Evolutionary conservation across 2,888 invertebrate species (phyloP).

Genomic region (Vannuccia rotundouncinata): DNA sequence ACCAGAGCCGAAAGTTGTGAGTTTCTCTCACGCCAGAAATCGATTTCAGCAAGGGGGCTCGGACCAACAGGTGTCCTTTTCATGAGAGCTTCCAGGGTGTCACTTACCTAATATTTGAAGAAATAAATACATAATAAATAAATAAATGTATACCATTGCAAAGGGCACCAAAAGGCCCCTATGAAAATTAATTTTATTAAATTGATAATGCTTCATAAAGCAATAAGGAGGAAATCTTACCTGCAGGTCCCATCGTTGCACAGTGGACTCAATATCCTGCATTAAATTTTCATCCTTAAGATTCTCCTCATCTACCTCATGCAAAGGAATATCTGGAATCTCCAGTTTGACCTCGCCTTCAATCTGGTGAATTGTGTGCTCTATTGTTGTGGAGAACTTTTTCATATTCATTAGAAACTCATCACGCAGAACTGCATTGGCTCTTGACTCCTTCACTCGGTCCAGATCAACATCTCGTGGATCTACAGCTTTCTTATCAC

Average conservation of each 20-base stretch:
- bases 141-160: no score
- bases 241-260: constrained; percentile 60
- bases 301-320: constrained; percentile 54
- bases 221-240: constrained; percentile 51
- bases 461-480: constrained; percentile 41
- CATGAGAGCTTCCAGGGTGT: constrained; percentile 34
- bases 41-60: constrained; percentile 76
- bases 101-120: constrained; percentile 44
- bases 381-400: constrained; percentile 60
- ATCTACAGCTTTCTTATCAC: background rate
- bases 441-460: constrained; percentile 37
- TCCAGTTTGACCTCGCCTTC: constrained; percentile 62
- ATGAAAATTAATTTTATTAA: no score
- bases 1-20: constrained; percentile 69
- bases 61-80: constrained; percentile 62
- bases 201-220: no score
- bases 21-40: constrained; percentile 76
- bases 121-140: no score
- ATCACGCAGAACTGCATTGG: constrained; percentile 56
- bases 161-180: no score
- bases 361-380: constrained; percentile 68
- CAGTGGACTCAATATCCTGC: constrained; percentile 60
- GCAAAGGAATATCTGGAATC: constrained; percentile 47
- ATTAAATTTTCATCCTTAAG: constrained; percentile 48
- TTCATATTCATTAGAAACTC: constrained; percentile 60